These are phyloP conservation scores for Apocheima hispidaria DNA, from an alignment of 2,888 invertebrate species.

Conservation along the genomic window DNA sequence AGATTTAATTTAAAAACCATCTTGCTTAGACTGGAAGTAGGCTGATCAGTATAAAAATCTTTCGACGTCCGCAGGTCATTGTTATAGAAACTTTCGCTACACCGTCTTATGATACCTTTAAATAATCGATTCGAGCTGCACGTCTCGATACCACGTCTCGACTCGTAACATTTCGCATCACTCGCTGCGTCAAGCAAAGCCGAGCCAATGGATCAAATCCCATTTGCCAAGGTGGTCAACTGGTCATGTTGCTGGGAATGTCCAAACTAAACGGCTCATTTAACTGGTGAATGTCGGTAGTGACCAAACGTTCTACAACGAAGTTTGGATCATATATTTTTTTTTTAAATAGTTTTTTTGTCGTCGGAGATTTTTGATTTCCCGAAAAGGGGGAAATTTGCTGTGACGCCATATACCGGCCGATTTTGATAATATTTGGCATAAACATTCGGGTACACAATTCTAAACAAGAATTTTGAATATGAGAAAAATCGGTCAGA, in stretches of 20 bases:
- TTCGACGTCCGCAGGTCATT: not conserved
- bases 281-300: not conserved
- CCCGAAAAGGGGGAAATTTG: no score
- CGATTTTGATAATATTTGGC: no score
- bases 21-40: not conserved
- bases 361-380: no score
- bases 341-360: not conserved
- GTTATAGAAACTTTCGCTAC: conserved; percentile 24
- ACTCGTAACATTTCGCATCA: conserved; percentile 37
- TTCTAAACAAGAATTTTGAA: no score
- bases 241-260: conserved; percentile 14
- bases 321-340: not conserved
- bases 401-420: no score
- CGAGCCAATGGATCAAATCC: conserved; percentile 41
- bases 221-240: conserved; percentile 49
- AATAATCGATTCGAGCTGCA: conserved; percentile 50
- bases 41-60: not conserved
- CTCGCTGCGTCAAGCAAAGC: conserved; percentile 47
- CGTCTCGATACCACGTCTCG: conserved; percentile 42
- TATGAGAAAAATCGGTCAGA: no score
- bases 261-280: not conserved
- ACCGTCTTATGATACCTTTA: conserved; percentile 25
- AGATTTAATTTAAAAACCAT: no score
- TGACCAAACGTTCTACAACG: not conserved
- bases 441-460: no score